phyloP scores from a whole-genome alignment of 2,797 vertebrate genomes.

The Brotogeris chrysoptera region DNA sequence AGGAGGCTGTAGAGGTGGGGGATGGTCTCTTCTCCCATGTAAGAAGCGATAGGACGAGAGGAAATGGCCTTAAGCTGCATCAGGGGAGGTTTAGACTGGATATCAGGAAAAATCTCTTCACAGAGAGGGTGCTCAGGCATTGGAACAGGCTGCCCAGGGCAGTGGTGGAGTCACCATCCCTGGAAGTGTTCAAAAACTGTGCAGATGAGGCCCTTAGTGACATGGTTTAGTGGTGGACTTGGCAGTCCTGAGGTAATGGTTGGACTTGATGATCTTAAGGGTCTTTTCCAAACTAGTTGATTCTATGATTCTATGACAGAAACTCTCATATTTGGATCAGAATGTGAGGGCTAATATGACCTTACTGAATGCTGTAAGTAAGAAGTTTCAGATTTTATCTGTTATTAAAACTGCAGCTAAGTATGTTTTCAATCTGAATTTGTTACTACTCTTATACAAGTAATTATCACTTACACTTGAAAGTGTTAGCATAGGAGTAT shows the following conservation, averaged over 20 bases:
- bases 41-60: not conserved
- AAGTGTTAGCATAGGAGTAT: not conserved
- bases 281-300: not conserved
- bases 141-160: not conserved
- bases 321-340: not conserved
- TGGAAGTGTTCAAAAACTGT: not conserved
- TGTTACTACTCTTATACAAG: not conserved
- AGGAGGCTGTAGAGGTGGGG: not conserved
- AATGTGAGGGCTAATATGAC: not conserved
- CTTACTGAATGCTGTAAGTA: not conserved
- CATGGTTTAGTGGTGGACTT: not conserved
- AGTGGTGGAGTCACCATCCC: not conserved
- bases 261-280: not conserved
- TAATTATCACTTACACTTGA: not conserved
- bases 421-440: not conserved
- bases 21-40: not conserved
- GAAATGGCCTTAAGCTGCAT: not conserved
- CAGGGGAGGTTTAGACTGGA: not conserved
- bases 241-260: not conserved
- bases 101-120: not conserved
- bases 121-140: not conserved
- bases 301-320: not conserved
- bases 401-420: not conserved
- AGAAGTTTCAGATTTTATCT: not conserved
- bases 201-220: not conserved